A percentile compares a stretch with the other conserved stretches of the same genome.
Conservation (phyloP, 2,113 vertebrate genomes). For the Arothron firmamentum region DNA sequence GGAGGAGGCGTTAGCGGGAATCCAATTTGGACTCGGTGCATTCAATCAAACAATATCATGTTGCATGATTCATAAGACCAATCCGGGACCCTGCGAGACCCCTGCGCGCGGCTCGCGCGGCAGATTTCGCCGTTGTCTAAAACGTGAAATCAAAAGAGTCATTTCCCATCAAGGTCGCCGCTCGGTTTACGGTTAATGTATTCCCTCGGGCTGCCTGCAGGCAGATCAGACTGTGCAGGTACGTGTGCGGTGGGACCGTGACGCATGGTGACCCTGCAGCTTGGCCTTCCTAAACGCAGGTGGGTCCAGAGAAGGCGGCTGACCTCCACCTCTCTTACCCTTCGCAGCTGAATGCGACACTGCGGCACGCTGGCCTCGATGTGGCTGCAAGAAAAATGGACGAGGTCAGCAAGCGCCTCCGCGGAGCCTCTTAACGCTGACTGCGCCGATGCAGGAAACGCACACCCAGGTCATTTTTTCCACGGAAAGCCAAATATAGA, state of each 20-base stretch:
- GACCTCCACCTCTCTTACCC: slow-evolving; percentile 53
- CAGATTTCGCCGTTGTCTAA: slow-evolving; percentile 18
- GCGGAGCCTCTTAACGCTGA: slow-evolving; percentile 57
- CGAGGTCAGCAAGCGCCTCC: slow-evolving; percentile 63
- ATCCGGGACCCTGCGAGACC: slow-evolving; percentile 26
- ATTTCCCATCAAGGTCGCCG: slow-evolving; percentile 31
- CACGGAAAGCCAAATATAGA: slow-evolving; percentile 28
- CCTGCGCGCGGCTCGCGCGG: slow-evolving; percentile 15
- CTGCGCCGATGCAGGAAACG: slow-evolving; percentile 58
- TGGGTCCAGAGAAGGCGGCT: slow-evolving; percentile 42
- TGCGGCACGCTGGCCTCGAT: slow-evolving; percentile 57
- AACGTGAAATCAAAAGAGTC: slow-evolving; percentile 40
- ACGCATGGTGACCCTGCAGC: slow-evolving; percentile 64
- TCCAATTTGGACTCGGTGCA: slow-evolving; percentile 68
- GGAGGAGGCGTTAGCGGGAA: slow-evolving; percentile 56
- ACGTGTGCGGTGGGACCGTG: slow-evolving; percentile 41
- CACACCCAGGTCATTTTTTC: slow-evolving; percentile 30
- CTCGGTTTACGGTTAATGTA: slow-evolving; percentile 32
- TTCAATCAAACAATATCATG: slow-evolving; percentile 69
- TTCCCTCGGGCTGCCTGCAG: slow-evolving; percentile 28
- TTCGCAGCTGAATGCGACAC: slow-evolving; percentile 52
- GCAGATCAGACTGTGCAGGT: slow-evolving; percentile 48
- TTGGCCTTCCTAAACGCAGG: slow-evolving; percentile 60
- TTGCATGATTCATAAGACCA: slow-evolving; percentile 61
- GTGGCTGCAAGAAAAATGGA: slow-evolving; percentile 58